Evolutionary conservation across 2,888 invertebrate genomes (phyloP), one percentile per base, ranked within the genome.

Genomic region (Archips crataeganus): DNA sequence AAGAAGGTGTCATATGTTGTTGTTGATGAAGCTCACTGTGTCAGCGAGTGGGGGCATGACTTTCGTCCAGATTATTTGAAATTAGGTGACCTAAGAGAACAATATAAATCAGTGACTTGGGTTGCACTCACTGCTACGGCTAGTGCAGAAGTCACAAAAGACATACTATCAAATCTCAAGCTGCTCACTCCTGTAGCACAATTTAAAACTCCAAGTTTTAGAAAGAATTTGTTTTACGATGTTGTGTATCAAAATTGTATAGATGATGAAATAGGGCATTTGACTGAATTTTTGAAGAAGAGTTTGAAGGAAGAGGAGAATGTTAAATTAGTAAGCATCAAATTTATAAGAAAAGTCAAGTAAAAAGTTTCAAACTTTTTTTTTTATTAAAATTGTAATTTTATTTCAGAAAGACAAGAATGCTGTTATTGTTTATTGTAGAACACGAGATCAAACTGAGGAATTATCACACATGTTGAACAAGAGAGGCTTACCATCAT

Each of bases 11-110:
- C 97, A 0, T 98, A 98, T 88, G 96, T 99, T 81, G 97, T 99
- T 34, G 97, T 99, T 11, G 99, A 99, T 91, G 99, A 99, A 94
- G 99, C 99, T 1, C 99, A 99, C 91, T 99, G 99, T 93, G 98
- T 99, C 0, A 99, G 98, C 82, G 98, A 99, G 83, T 99, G 99
- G 99, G 99, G 99, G 0, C 99, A 99, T 91, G 99, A 99, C 90
- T 99, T 99, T 88, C 95, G 99, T 8, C 98, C 98, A 0, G 98
- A 98, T 89, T 99, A 99, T 88, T 95, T 99, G 34, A 98, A 98
- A 89, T 93, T 99, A 36, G 98, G 99, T 13, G 81, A 87, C 69
- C 80, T 94, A 59, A 84, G 94, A 81, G 94, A 94, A 75, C 86
- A 85, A 77, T 96, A 97, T 85, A 95, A 95, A 70, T 93, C 95